Base-by-base conservation (phyloP, 2,888 invertebrate species). In the Opisthograptis luteolata region DNA sequence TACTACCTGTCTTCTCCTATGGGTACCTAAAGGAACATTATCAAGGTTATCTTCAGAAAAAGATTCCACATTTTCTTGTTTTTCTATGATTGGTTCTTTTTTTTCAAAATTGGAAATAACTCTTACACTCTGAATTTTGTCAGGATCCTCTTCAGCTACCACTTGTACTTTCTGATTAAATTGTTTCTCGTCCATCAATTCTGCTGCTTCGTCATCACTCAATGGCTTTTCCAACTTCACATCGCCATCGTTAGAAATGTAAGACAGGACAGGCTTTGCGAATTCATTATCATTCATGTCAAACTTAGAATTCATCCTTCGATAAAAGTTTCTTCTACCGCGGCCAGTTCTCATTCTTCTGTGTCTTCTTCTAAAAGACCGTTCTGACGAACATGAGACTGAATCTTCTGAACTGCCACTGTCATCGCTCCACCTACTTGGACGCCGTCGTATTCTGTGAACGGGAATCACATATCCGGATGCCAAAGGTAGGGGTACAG, bases 181-280 rank as follows among this genome's bases (percentile, higher is more conserved):
- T 8, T 48, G 50, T 1, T 1, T 22, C 1, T 55, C 69, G 22
- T 54, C 55, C 6, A 77, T 58, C 15, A 79, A 46, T 8, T 48
- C 50, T 6, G 37, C 60, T 0, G 77, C 84, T 48, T 82, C 80
- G n/a, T 69, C 58, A 0, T 73, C 64, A 48, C 64, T 80, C 10
- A 86, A 56, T n/a, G 60, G 68, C 14, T 66, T 75, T 54, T 76
- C 67, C 28, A 77, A 64, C 51, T 79, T 81, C 1, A 84, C 56
- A 3, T 79, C 68, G 17, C 76, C 76, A 34, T 74, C 52, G 44
- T 47, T 50, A 17, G 66, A 55, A 15, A 68, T 22, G 20, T 73
- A 76, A 12, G 61, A 64, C 9, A 76, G 37, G 2, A 75, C 60
- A 1, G 75, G 75, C 30, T 66, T 57, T 1, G 68, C 51, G 3